Evolutionary conservation across 2,797 vertebrate genomes (phyloP).

Genomic region (Sebastes miniatus): DNA sequence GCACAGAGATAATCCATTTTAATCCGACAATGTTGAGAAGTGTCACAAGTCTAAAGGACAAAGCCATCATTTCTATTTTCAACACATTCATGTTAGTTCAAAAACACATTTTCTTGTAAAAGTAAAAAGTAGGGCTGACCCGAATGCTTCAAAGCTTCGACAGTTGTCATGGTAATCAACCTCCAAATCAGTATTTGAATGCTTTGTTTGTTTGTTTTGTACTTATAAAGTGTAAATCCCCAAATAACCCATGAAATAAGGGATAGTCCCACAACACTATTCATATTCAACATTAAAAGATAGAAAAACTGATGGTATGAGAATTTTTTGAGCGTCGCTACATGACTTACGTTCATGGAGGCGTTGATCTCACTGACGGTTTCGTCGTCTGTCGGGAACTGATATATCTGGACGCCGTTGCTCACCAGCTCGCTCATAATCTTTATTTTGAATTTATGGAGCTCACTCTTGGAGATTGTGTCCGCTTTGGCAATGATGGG

Average conservation of each 20-base stretch:
- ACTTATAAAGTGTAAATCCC: too few relatives aligned
- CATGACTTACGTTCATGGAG: conserved; percentile 94
- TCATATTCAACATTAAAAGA: too few relatives aligned
- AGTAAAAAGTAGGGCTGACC: too few relatives aligned
- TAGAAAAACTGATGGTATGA: background rate
- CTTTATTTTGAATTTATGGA: conserved; percentile 99
- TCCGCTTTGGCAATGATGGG: conserved; percentile 98
- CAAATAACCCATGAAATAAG: too few relatives aligned
- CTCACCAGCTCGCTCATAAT: conserved; percentile 99
- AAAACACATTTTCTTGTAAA: too few relatives aligned
- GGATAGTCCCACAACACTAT: too few relatives aligned
- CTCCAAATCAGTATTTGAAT: too few relatives aligned
- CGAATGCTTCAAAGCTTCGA: too few relatives aligned
- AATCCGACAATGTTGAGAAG: background rate
- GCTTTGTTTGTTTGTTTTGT: too few relatives aligned
- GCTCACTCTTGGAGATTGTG: conserved; percentile 97
- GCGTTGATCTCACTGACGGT: conserved; percentile 95
- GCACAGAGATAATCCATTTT: background rate
- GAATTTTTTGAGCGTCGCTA: background rate
- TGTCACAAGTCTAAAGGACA: background rate
- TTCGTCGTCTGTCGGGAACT: conserved; percentile 97
- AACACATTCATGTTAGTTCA: too few relatives aligned
- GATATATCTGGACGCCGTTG: conserved; percentile 98
- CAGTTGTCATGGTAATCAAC: too few relatives aligned
- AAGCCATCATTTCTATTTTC: background rate